A percentile compares a stretch with the other conserved stretches of the same genome.
Evolutionary conservation across 2,113 vertebrate species (phyloP).

Genomic region (Oostethus manadensis): DNA sequence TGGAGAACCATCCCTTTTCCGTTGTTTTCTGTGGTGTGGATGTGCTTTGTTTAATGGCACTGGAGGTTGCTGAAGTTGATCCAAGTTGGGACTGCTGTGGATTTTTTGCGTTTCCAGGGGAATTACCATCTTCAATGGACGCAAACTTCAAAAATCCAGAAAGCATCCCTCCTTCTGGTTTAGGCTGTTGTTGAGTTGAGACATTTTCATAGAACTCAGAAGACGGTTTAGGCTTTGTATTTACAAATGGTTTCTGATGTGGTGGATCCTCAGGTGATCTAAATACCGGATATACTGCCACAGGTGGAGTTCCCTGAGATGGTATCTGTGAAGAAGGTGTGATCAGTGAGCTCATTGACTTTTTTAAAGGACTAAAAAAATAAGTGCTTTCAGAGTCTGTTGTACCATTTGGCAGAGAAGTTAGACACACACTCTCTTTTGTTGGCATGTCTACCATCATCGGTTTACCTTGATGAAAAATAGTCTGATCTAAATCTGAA

Average conservation of each 20-base stretch:
- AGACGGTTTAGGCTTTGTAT: slow-evolving; percentile 67
- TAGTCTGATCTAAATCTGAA: slow-evolving; percentile 18
- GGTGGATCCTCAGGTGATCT: slow-evolving; percentile 67
- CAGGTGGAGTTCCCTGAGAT: slow-evolving; percentile 44
- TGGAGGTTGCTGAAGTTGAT: slow-evolving; percentile 12
- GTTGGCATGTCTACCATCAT: neutral
- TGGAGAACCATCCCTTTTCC: slow-evolving; percentile 70
- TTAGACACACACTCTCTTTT: neutral
- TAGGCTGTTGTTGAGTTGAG: slow-evolving; percentile 41
- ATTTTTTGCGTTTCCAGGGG: slow-evolving; percentile 34
- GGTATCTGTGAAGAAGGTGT: slow-evolving; percentile 63
- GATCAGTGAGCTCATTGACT: slow-evolving; percentile 82
- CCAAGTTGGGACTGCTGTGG: slow-evolving; percentile 21
- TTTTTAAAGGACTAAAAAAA: slow-evolving; percentile 84
- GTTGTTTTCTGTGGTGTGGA: slow-evolving; percentile 33
- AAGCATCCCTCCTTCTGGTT: slow-evolving; percentile 51
- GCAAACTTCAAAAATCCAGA: slow-evolving; percentile 67
- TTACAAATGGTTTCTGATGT: slow-evolving; percentile 54
- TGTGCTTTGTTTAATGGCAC: slow-evolving; percentile 10
- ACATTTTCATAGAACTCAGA: slow-evolving; percentile 68
- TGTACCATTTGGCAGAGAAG: slow-evolving; percentile 14
- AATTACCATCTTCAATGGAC: slow-evolving; percentile 57
- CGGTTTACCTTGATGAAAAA: slow-evolving; percentile 8
- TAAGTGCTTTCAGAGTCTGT: slow-evolving; percentile 45
- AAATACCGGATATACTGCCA: slow-evolving; percentile 64